Evolutionary conservation across 2,797 vertebrate species (phyloP).

Genomic region (Tinamus major): DNA sequence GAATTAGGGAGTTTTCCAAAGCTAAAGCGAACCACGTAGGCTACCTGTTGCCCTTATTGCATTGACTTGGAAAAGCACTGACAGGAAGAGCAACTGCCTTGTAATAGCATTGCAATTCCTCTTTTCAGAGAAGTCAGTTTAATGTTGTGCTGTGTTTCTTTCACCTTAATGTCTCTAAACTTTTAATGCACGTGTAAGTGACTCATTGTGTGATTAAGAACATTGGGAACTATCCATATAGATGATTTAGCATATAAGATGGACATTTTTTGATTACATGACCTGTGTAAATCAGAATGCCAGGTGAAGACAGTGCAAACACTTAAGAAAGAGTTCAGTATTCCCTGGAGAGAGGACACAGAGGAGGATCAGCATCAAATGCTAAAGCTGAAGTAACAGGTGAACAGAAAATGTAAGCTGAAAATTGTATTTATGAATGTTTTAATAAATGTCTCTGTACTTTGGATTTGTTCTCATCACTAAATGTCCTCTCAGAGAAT

Average conservation of each 20-base stretch:
- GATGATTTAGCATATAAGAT: not conserved
- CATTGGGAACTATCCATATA: not conserved
- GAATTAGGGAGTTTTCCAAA: not conserved
- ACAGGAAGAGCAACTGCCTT: not conserved
- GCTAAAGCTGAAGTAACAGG: not conserved
- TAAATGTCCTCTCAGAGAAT: not conserved
- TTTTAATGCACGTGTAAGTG: not conserved
- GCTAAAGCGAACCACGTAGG: not conserved
- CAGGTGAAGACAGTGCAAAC: not conserved
- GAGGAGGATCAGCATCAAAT: not conserved
- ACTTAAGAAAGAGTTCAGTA: not conserved
- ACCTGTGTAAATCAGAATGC: fast-evolving
- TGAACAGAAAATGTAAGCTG: not conserved
- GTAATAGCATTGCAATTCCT: not conserved
- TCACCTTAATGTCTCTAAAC: not conserved
- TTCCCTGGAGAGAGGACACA: not conserved
- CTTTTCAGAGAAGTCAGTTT: not conserved
- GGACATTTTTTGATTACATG: not conserved
- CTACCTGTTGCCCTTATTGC: not conserved
- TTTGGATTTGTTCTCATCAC: not conserved
- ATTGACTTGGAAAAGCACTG: not conserved
- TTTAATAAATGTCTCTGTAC: not conserved
- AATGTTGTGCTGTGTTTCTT: not conserved
- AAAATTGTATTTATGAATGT: not conserved
- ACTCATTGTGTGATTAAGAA: not conserved